phyloP scores from a whole-genome alignment of 2,113 vertebrate genomes.

The Trochalopteron elliotii region DNA sequence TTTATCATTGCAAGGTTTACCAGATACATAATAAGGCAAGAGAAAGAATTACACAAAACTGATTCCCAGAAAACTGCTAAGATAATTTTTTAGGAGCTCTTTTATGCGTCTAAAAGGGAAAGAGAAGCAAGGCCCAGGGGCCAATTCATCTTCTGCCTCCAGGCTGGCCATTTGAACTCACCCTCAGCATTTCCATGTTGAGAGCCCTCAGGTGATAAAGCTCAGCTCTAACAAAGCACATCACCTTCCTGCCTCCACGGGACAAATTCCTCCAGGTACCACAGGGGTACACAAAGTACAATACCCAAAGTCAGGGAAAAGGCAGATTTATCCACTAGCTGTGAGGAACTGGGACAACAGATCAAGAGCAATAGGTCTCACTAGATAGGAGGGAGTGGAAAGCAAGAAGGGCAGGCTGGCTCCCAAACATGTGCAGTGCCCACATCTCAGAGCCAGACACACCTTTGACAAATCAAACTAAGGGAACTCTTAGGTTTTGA shows the following conservation, averaged over 20 bases:
- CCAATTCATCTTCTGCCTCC: conserved; percentile 7
- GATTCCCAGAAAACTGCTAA: not conserved
- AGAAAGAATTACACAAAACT: not conserved
- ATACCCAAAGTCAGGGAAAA: not conserved
- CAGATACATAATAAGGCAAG: not conserved
- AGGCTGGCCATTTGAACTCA: conserved; percentile 28
- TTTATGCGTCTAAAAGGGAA: conserved; percentile 1
- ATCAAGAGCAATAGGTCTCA: not conserved
- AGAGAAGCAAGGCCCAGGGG: not conserved
- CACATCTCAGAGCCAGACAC: not conserved
- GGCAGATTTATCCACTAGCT: not conserved
- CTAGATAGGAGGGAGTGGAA: not conserved
- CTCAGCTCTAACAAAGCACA: not conserved
- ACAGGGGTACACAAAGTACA: not conserved
- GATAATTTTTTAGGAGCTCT: not conserved
- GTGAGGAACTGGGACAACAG: not conserved
- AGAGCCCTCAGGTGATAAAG: not conserved
- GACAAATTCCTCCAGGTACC: not conserved
- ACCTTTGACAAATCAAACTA: not conserved
- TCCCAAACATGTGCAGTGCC: not conserved
- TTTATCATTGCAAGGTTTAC: not conserved
- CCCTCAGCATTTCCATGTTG: accelerated
- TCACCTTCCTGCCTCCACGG: not conserved
- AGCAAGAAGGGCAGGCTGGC: not conserved
- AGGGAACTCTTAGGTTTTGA: not conserved